Percentiles rank a stretch among this genome's conserved stretches.
Conservation (phyloP, 1,140 invertebrate genomes). For the Plutomurus gul region DNA sequence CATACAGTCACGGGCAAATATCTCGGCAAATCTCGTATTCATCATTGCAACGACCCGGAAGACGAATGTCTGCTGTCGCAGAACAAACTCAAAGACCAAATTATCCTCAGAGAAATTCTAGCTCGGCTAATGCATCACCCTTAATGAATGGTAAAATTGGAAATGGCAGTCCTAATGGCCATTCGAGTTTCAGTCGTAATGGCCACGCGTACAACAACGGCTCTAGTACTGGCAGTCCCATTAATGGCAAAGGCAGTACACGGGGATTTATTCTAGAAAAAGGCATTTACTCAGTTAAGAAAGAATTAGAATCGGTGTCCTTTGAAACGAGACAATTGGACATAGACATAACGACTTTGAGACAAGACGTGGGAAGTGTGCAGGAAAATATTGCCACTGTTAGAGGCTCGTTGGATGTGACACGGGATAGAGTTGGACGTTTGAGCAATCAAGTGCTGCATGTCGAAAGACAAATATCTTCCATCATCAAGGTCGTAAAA, state of each 20-base stretch:
- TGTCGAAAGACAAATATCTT: constrained; percentile 51
- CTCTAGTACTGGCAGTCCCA: not conserved
- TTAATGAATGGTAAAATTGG: constrained; percentile 21
- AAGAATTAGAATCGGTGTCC: constrained; percentile 43
- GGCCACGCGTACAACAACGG: not conserved
- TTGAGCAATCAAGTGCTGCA: constrained; percentile 47
- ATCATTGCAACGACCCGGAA: constrained; percentile 33
- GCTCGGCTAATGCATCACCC: constrained; percentile 41
- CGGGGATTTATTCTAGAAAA: constrained; percentile 10
- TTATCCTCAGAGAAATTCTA: constrained; percentile 3
- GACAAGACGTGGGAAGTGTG: constrained; percentile 51
- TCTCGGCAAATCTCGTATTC: constrained; percentile 28
- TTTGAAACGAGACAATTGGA: constrained; percentile 47
- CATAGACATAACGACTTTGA: constrained; percentile 40
- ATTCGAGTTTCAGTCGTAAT: constrained; percentile 6
- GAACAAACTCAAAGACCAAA: not conserved
- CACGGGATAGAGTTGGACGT: constrained; percentile 48
- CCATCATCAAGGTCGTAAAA: constrained; percentile 48
- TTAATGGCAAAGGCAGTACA: not conserved
- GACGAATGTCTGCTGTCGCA: constrained; percentile 9
- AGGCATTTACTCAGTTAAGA: constrained; percentile 30
- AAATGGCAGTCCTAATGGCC: not conserved
- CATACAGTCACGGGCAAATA: not conserved
- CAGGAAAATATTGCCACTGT: constrained; percentile 53
- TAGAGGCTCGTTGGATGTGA: constrained; percentile 37